Conservation (phyloP, 2,888 invertebrate genomes). For the Galerucella calmariensis region DNA sequence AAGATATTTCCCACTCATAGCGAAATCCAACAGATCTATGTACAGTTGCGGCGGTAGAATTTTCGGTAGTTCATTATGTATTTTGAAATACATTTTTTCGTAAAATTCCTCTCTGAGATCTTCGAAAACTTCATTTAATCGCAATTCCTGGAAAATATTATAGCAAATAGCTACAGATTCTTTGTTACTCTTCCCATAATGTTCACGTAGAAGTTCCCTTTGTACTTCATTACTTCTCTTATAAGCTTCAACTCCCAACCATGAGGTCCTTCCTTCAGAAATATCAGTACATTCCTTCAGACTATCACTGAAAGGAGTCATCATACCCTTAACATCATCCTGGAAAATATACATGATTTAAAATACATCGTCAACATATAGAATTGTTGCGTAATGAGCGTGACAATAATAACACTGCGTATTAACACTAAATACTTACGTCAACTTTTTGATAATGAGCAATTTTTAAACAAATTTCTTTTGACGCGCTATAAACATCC, state of each 20-base stretch:
- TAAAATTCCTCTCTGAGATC: neutral
- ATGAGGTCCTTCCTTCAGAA: conserved; percentile 7
- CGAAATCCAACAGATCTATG: neutral
- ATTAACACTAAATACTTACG: conserved; percentile 1
- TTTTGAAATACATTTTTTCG: neutral
- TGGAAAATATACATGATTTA: neutral
- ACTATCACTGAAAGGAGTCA: conserved; percentile 4
- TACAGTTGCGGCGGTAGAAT: conserved; percentile 1
- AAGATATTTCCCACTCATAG: neutral
- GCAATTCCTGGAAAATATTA: neutral
- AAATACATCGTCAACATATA: neutral
- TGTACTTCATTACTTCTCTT: conserved; percentile 8
- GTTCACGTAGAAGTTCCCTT: neutral
- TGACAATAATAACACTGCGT: neutral
- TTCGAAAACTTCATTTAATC: conserved; percentile 1
- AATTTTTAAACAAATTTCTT: neutral
- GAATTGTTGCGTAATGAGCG: neutral
- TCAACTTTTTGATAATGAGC: conserved; percentile 13
- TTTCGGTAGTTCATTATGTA: neutral
- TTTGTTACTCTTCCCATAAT: neutral
- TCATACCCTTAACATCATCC: neutral
- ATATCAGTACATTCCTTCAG: conserved; percentile 12
- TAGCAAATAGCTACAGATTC: neutral
- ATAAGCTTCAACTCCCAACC: conserved; percentile 10
- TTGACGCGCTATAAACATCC: neutral